Base-by-base conservation (phyloP, 23 tunicate genomes). In the Trididemnum nubilum region DNA sequence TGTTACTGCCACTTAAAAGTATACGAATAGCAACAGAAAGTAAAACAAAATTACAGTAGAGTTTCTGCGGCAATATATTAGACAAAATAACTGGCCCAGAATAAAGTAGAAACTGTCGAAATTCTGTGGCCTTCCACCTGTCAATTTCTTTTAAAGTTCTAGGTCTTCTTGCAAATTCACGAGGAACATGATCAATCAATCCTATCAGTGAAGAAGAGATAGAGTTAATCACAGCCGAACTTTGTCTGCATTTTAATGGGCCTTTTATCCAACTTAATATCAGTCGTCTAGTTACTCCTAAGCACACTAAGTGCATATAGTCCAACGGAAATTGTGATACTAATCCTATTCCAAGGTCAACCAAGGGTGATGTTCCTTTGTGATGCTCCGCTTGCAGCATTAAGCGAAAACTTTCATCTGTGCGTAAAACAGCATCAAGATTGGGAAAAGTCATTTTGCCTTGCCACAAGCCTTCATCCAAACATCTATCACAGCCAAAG, bases 261-360 rank as follows among this genome's bases (percentile, higher is more conserved):
- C 76, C 32, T 5, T 75, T 71, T 19, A 23, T 50, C 86, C 86
- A 82, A 36, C 49, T 15, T 9, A n/a, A 71, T 32, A 82, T 4
- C 60, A 82, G 32, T 31, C 70, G 34, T 71, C 63, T 71, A 63
- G 54, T 32, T 0, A 82, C 79, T 28, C 86, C 86, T 15, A 82
- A 50, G 36, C 50, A 82, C 2, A 34, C 67, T 12, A 82, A 31
- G 33, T 82, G 86, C 86, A 82, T 82, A 21, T 71, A 35, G 34
- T 82, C 86, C n/a, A 82, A 75, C 9, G 71, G 49, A 82, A 82
- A 82, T 12, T 71, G 40, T 27, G 79, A 71, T 0, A 82, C 86
- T 69, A 71, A 36, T 82, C 49, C 44, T 7, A 82, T 32, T 65
- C 61, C 76, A 38, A 64, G 30, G n/a, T 27, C 52, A 51, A 70